Conservation (phyloP, 2,888 invertebrate genomes). For the Embidobia sp. region DNA sequence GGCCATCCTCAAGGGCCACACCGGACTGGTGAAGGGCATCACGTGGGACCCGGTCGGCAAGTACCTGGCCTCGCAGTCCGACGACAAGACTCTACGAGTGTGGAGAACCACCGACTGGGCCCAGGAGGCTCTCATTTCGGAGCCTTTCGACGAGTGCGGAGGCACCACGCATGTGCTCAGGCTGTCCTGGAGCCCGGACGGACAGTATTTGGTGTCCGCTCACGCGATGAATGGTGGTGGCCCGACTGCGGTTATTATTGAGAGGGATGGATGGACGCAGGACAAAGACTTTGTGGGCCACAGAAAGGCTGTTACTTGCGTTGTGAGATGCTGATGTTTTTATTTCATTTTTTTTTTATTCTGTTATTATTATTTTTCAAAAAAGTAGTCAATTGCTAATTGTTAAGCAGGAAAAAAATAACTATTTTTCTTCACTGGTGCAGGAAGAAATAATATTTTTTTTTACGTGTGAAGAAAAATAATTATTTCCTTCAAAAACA, state of each 20-base stretch:
- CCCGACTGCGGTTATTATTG: constrained; percentile 98
- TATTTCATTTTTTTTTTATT: constrained; percentile 6
- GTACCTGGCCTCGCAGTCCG: constrained; percentile 97
- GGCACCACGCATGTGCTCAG: constrained; percentile 96
- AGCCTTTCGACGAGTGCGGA: constrained; percentile 94
- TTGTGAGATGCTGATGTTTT: constrained; percentile 82
- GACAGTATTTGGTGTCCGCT: constrained; percentile 97
- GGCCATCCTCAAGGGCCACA: constrained; percentile 93
- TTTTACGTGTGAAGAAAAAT: no score
- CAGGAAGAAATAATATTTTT: no score
- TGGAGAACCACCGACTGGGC: constrained; percentile 99
- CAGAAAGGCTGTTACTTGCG: constrained; percentile 97
- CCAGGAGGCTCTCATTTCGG: constrained; percentile 91
- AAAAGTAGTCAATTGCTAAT: no score
- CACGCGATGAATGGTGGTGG: constrained; percentile 99
- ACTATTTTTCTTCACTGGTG: no score
- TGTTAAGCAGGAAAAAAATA: no score
- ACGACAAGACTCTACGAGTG: constrained; percentile 95
- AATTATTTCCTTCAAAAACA: no score
- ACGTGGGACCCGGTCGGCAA: constrained; percentile 99
- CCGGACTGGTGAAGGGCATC: constrained; percentile 97
- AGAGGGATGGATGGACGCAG: constrained; percentile 95
- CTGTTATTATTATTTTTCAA: no score
- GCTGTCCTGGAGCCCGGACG: constrained; percentile 99
- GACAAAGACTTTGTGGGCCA: constrained; percentile 99